These are phyloP conservation scores for Drosophila paranaensis DNA, from an alignment of 2,888 invertebrate species.

Conservation along the genomic window DNA sequence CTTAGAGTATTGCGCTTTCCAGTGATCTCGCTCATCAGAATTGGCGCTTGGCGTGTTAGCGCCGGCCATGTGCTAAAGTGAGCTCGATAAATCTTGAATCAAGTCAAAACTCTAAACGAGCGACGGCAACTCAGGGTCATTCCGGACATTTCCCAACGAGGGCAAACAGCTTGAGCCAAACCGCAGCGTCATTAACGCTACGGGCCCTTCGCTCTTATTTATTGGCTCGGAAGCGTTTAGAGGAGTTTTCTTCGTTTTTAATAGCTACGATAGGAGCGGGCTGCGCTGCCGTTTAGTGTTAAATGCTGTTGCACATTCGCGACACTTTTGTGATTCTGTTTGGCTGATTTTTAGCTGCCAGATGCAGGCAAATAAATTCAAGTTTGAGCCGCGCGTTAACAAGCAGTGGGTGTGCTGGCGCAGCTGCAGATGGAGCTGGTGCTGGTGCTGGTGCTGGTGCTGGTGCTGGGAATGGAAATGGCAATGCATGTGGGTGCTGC, in stretches of 20 bases:
- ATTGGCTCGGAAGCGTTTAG: slow-evolving; percentile 31
- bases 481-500: slow-evolving; percentile 10
- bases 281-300: slow-evolving; percentile 34
- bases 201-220: neutral
- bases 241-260: slow-evolving; percentile 3
- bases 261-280: neutral
- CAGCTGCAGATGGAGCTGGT: neutral
- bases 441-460: neutral
- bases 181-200: slow-evolving; percentile 64
- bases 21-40: neutral
- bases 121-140: slow-evolving; percentile 26
- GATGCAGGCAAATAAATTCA: slow-evolving; percentile 72
- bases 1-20: neutral
- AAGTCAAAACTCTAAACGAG: slow-evolving; percentile 38
- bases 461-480: neutral
- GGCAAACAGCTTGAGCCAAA: slow-evolving; percentile 41
- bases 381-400: slow-evolving; percentile 45
- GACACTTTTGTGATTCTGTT: slow-evolving; percentile 24
- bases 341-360: slow-evolving; percentile 60
- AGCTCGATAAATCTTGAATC: slow-evolving; percentile 59
- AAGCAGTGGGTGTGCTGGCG: slow-evolving; percentile 28
- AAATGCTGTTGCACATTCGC: slow-evolving; percentile 35
- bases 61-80: slow-evolving; percentile 20
- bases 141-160: slow-evolving; percentile 30
- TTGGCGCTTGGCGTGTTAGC: slow-evolving; percentile 60